These are phyloP conservation scores for Chaetura pelagica DNA, from an alignment of 2,113 vertebrate genomes.

Conservation along the genomic window DNA sequence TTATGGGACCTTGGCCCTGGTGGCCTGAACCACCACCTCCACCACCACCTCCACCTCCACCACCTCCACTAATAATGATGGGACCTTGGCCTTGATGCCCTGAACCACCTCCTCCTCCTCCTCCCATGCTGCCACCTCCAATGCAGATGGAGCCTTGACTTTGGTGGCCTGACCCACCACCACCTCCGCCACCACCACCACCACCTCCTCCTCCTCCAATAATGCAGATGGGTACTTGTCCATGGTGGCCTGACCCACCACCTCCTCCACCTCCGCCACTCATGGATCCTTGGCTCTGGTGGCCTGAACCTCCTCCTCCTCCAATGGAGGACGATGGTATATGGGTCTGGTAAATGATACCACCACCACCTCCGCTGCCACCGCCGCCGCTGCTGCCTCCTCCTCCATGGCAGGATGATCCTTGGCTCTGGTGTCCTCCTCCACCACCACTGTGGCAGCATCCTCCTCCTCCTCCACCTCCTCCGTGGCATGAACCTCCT, in stretches of 20 bases:
- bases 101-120: neutral
- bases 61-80: neutral
- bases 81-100: neutral
- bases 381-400: neutral
- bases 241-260: neutral
- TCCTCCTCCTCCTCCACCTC: neutral
- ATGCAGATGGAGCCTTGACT: neutral
- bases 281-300: constrained; percentile 13
- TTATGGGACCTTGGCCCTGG: too few relatives aligned
- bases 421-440: constrained; percentile 40
- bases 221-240: neutral
- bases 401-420: constrained; percentile 1
- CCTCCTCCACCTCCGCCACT: neutral
- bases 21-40: neutral
- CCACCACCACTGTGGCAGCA: neutral
- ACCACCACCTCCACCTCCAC: neutral
- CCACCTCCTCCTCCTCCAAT: neutral
- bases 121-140: neutral
- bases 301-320: constrained; percentile 4
- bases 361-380: neutral
- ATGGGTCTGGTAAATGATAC: constrained; percentile 37
- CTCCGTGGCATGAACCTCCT: neutral
- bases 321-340: neutral
- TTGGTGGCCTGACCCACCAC: constrained; percentile 6
- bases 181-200: neutral